Base-by-base conservation (phyloP, 2,113 vertebrate genomes). In the Lichenostomus cassidix region DNA sequence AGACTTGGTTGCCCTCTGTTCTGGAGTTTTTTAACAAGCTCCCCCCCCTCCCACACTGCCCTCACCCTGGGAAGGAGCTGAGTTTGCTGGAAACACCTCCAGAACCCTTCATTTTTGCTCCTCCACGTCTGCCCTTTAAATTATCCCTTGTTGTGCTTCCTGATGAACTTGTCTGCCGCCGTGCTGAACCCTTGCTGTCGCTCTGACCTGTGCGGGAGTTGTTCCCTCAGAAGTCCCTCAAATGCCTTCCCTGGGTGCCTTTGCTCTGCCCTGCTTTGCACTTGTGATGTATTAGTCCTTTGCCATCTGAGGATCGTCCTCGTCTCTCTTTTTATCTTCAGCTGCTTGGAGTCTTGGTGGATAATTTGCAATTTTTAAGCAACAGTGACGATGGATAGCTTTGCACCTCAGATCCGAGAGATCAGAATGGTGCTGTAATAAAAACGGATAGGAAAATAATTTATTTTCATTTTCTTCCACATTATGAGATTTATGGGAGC, bases 361-460 rank as follows among this genome's bases (percentile, higher is more conserved):
- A 14, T 90, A 81, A 81, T 81, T 87, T 86, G 70, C 60, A 89
- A 4, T 83, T 90, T 92, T 87, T 77, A 63, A 93, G 89, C 87
- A 87, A 18, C 24, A 31, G 73, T 67, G 77, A n/a, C 71, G 60
- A 94, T 89, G 86, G 71, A 95, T 83, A 53, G 73, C 73, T 81
- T 86, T 94, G 90, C 67, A 67, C 55, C 55, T 95, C 76, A 27
- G 47, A 81, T 90, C 56, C 31, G 7, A 25, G 85, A 68, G 83
- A 96, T 93, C 90, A 60, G 76, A 90, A 78, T 71, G 80, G 59
- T 55, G 29, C 88, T 6, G 2, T 89, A 94, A 93, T 94, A 77
- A 91, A 94, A 94, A 19, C 44, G 44, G 62, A 89, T 71, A 67
- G 85, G 35, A 81, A 84, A 94, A 93, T 67, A 7, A 71, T 90